Base-by-base conservation (phyloP, 2,113 vertebrate genomes). In the Oncorhynchus mykiss region DNA sequence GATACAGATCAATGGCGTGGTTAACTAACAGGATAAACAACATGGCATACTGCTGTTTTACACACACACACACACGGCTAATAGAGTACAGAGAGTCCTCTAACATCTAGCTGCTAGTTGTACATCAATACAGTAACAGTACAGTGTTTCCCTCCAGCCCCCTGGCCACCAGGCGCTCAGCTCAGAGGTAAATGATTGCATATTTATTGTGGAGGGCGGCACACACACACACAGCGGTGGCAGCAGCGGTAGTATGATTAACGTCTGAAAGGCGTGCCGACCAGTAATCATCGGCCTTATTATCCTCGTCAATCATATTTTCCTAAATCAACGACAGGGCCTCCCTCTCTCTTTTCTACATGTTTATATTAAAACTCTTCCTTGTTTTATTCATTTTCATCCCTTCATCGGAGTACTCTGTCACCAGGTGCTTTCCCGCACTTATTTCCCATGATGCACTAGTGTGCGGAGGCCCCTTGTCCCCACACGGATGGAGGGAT, bases 221-320 rank as follows among this genome's bases (percentile, higher is more conserved):
- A 7, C 39, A 45, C 39, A 9, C 39, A 45, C 39, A 45, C 39
- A 45, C 39, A 54, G 39, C 84, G 80, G 67, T 18, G 18, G 39
- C 67, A 8, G 67, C 91, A 93, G 91, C 92, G 91, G 93, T 93
- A 93, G 93, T 92, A 92, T 95, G 95, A 97, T 96, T 94, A 96
- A 96, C 93, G 92, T 94, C 93, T 90, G 94, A 95, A 93, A 94
- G 92, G 91, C 92, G 90, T 89, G 77, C 72, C 88, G 93, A 93
- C 93, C 94, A 95, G 94, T 93, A 94, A 96, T 97, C 95, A 96
- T 93, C 91, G 80, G 86, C 89, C 90, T 97, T 96, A 96, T 97
- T 96, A 96, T 94, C 91, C 92, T 92, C 93, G 93, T 97, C 96
- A 96, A 96, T 98, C 94, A 96, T 94, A 93, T 93, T 95, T 94